Percentiles rank a stretch among this genome's conserved stretches.
These are phyloP conservation scores for Pelecanus crispus DNA, from an alignment of 2,113 vertebrate species.

Conservation along the genomic window DNA sequence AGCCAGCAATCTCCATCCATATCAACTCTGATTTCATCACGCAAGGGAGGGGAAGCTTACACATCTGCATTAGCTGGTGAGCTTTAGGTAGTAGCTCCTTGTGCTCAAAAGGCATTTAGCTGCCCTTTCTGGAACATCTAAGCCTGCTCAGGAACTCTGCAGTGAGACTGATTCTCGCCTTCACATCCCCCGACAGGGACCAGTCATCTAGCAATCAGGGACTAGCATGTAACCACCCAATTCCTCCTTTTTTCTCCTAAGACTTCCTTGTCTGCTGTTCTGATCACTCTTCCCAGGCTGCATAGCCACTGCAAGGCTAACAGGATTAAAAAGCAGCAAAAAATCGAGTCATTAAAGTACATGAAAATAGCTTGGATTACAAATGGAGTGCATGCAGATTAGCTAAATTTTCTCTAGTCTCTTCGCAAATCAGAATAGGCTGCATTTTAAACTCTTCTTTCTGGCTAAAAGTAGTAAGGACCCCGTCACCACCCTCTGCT, in stretches of 20 bases:
- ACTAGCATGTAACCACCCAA: background rate
- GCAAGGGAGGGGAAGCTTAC: background rate
- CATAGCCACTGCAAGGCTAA: background rate
- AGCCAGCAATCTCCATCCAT: background rate
- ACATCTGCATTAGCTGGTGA: background rate
- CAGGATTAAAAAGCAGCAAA: background rate
- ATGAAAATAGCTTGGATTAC: background rate
- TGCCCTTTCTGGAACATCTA: background rate
- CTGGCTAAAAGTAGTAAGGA: background rate
- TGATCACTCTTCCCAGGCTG: background rate
- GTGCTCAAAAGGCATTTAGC: background rate
- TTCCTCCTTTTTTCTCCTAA: background rate
- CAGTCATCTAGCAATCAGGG: background rate
- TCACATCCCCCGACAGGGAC: background rate
- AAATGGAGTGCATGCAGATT: background rate
- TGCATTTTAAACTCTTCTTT: background rate
- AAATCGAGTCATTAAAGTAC: background rate
- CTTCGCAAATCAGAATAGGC: background rate
- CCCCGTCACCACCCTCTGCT: background rate
- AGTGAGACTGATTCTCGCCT: background rate
- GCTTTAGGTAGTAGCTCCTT: background rate
- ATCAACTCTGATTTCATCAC: background rate
- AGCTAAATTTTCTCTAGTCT: background rate
- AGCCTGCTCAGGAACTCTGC: background rate
- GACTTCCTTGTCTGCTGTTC: background rate